Base-by-base conservation (phyloP, 2,797 vertebrate species). In the Cyprinodon diabolis region DNA sequence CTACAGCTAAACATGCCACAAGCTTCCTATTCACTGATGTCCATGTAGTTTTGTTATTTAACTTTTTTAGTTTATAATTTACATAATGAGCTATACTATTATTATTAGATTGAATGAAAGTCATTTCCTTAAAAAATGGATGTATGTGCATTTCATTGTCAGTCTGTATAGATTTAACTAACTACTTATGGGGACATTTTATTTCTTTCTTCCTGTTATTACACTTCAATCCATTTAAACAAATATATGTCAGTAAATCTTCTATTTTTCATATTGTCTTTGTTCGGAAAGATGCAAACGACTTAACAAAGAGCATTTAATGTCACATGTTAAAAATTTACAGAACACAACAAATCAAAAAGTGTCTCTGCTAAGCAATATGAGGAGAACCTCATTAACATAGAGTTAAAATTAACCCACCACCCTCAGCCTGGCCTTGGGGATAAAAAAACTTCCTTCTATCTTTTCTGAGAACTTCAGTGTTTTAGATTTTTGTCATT, bases 391-490 rank as follows among this genome's bases (percentile, higher is more conserved):
- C 51, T 69, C 8, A 56, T 15, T 2, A 23, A 57, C 21, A 57
- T 35, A 62, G 67, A 57, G 47, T 23, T 23, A 51, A 23, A 65
- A 65, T 65, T 45, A 45, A 65, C 62, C 40, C 62, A 65, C n/a
- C 23, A 47, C 40, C 45, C 55, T 45, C 76, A 68, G 21, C 12
- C 30, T 58, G 19, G 17, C 21, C 2, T 12, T 2, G n/a, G 47
- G 14, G n/a, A 47, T 14, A 40, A 72, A 6, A 57, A 75, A 49
- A 51, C 10, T 66, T 48, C 21, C 25, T 68, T 35, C 56, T 10
- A n/a, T 66, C 23, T 67, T 71, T 72, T 30, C 4, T 57, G 43
- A 17, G 55, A 23, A 70, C 55, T 58, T 70, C 43, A 23, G 68
- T 40, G 37, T 60, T 81, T 65, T 23, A 6, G 8, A 21, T n/a